Conservation (phyloP, 2,113 vertebrate genomes). For the Poeciliopsis retropinna region DNA sequence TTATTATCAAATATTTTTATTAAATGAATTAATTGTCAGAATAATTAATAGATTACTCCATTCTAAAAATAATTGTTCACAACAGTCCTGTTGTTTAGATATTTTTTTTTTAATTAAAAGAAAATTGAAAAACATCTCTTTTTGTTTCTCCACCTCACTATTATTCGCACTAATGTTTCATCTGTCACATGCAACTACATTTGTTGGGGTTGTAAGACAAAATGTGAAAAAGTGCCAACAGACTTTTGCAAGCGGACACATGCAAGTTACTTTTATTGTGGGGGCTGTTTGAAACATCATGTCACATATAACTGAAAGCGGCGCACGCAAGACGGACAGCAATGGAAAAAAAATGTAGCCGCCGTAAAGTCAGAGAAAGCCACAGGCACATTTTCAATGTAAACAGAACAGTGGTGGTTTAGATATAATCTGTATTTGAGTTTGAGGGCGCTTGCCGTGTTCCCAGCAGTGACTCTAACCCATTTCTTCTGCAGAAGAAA, state of each 20-base stretch:
- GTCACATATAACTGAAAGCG: not conserved
- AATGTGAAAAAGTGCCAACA: not conserved
- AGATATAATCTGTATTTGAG: not conserved
- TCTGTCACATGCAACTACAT: not conserved
- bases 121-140: too few relatives aligned
- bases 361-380: not conserved
- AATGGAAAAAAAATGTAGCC: not conserved
- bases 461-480: not conserved
- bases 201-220: not conserved
- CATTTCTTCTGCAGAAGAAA: not conserved
- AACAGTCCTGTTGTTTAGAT: too few relatives aligned
- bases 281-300: not conserved
- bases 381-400: not conserved
- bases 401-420: not conserved
- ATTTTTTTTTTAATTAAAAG: too few relatives aligned
- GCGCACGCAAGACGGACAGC: not conserved
- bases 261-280: not conserved
- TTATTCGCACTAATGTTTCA: too few relatives aligned
- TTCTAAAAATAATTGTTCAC: too few relatives aligned
- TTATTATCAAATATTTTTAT: too few relatives aligned
- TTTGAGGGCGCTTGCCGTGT: not conserved
- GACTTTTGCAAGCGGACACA: not conserved
- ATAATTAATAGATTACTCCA: too few relatives aligned
- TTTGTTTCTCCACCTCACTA: too few relatives aligned
- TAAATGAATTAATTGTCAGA: too few relatives aligned